A percentile compares a stretch with the other conserved stretches of the same genome.
Evolutionary conservation across 2,797 vertebrate genomes (phyloP).

Genomic region (Thripadectes ignobilis): DNA sequence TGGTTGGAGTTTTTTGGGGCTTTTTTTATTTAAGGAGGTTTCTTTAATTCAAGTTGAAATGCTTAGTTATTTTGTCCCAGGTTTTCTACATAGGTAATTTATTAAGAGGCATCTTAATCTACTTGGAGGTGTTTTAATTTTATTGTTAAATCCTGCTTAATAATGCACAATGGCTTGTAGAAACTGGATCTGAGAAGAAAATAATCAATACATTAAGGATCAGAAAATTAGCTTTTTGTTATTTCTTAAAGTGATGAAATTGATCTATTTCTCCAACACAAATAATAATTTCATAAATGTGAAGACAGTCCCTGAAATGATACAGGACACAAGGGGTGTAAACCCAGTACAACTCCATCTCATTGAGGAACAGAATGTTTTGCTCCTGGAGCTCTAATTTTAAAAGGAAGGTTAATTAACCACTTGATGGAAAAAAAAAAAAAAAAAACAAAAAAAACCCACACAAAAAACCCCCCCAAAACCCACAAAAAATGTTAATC

Average conservation of each 20-base stretch:
- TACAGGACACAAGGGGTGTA: not conserved
- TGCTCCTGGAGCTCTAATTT: not conserved
- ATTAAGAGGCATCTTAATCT: not conserved
- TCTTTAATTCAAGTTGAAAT: not conserved
- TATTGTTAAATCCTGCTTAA: not conserved
- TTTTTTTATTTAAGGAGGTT: not conserved
- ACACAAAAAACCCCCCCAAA: too few species aligned
- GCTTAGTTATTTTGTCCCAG: not conserved
- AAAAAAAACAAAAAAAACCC: not conserved
- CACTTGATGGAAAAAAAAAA: not conserved
- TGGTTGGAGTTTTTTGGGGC: too few species aligned
- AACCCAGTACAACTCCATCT: not conserved
- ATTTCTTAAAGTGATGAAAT: not conserved
- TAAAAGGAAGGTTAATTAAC: conserved; percentile 13
- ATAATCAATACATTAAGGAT: not conserved
- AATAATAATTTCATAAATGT: not conserved
- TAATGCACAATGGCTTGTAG: not conserved
- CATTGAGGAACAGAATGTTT: not conserved
- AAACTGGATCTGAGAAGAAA: not conserved
- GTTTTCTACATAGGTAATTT: not conserved
- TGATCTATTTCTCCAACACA: not conserved
- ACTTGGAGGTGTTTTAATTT: rapidly evolving
- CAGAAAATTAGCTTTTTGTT: not conserved
- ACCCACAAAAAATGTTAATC: not conserved
- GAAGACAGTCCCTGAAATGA: not conserved